Evolutionary conservation across 2,888 invertebrate genomes (phyloP).

Genomic region (Hypomecis punctinalis): DNA sequence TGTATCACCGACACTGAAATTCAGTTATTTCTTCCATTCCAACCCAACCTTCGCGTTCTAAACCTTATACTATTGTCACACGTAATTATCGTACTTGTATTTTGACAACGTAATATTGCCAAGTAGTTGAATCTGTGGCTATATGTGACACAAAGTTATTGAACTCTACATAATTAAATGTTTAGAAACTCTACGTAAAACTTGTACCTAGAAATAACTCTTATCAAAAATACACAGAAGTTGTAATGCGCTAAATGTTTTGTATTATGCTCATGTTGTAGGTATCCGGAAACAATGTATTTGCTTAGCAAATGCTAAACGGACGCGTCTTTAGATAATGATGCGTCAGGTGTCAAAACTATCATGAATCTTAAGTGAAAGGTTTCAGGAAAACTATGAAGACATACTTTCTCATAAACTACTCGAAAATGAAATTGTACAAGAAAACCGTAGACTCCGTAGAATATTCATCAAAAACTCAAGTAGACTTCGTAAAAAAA

Average conservation of each 20-base stretch:
- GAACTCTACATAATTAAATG: constrained; percentile 9
- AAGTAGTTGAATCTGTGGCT: background rate
- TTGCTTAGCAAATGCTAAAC: constrained; percentile 21
- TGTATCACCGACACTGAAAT: no score
- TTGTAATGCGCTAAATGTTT: constrained; percentile 16
- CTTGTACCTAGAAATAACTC: background rate
- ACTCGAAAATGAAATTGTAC: background rate
- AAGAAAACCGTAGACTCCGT: background rate
- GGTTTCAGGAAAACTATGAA: background rate
- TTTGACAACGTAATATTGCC: background rate
- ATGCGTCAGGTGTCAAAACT: constrained; percentile 5
- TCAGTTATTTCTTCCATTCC: no score
- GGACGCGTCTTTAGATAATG: constrained; percentile 30
- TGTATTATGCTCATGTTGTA: constrained; percentile 9
- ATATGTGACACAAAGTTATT: constrained; percentile 6
- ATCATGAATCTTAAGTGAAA: background rate
- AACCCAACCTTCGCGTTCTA: no score
- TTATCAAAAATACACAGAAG: constrained; percentile 17
- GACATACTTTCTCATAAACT: no score
- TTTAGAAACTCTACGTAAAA: constrained; percentile 12
- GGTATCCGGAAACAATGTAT: constrained; percentile 18
- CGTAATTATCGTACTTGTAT: no score
- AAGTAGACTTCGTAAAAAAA: constrained; percentile 10
- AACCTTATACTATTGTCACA: no score
- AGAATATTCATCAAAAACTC: background rate